Conservation (phyloP, 2,797 vertebrate species). For the Pangasius macronema region DNA sequence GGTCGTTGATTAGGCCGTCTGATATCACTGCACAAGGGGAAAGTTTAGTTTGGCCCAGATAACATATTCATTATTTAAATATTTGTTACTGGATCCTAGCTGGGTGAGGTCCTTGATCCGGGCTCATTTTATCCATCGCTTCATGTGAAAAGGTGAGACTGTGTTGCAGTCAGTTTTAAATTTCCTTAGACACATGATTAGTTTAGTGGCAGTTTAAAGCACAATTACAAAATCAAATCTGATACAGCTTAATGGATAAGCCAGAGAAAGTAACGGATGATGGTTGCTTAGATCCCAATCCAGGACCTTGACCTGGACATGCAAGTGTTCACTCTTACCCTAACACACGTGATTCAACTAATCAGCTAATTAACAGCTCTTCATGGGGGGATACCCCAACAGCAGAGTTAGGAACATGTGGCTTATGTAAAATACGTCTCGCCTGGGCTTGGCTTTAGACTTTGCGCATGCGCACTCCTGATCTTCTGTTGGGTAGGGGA, state of each 20-base stretch:
- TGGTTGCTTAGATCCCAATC: background rate
- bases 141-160: background rate
- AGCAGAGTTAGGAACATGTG: background rate
- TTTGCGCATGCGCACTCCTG: background rate
- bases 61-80: slow-evolving; percentile 57
- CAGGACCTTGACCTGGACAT: background rate
- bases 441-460: background rate
- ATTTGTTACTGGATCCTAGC: slow-evolving; percentile 47
- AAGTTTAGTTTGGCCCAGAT: slow-evolving; percentile 57
- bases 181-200: background rate
- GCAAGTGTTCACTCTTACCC: background rate
- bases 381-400: background rate
- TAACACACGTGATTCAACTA: background rate
- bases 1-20: slow-evolving; percentile 45
- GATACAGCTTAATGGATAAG: background rate
- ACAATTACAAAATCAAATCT: slow-evolving; percentile 1
- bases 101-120: background rate
- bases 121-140: slow-evolving; percentile 9
- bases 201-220: slow-evolving; percentile 2
- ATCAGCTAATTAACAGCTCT: background rate
- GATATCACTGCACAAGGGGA: slow-evolving; percentile 48
- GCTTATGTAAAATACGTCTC: background rate
- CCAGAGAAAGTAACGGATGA: background rate
- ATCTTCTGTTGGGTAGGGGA: too few species aligned
- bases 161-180: background rate